phyloP scores from a whole-genome alignment of 1,140 invertebrate genomes.

The Trichomalopsis sarcophagae region DNA sequence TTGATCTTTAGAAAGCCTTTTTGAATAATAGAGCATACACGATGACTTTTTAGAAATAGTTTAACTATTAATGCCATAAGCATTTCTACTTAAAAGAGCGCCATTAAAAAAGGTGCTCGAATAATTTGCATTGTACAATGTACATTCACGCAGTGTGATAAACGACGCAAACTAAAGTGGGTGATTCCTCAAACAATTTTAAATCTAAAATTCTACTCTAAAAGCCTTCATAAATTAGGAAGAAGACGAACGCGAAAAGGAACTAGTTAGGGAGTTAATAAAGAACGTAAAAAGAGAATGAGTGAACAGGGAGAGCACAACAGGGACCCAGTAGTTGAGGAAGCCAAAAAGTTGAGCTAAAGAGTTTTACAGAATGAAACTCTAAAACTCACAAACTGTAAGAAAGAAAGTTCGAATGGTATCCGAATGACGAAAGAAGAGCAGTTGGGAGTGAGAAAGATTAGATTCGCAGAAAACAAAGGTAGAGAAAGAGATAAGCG shows the following conservation, averaged over 20 bases:
- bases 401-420: not conserved
- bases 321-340: not conserved
- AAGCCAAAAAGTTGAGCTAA: not conserved
- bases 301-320: not conserved
- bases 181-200: not conserved
- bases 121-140: not conserved
- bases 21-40: not conserved
- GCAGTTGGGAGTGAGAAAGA: not conserved
- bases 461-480: constrained; percentile 16
- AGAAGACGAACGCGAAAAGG: not conserved
- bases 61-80: not conserved
- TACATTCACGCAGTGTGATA: too few relatives aligned
- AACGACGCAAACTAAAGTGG: too few relatives aligned
- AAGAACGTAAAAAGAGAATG: not conserved
- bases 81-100: not conserved
- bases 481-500: not conserved
- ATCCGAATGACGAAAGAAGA: constrained; percentile 8
- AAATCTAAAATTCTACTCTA: not conserved
- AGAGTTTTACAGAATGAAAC: not conserved
- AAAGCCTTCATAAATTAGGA: not conserved
- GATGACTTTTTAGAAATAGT: not conserved
- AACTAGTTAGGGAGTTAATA: not conserved
- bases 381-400: not conserved
- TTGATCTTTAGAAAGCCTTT: not conserved
- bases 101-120: not conserved